These are phyloP conservation scores for Squalus acanthias DNA, from an alignment of 2,797 vertebrate species.

Conservation along the genomic window DNA sequence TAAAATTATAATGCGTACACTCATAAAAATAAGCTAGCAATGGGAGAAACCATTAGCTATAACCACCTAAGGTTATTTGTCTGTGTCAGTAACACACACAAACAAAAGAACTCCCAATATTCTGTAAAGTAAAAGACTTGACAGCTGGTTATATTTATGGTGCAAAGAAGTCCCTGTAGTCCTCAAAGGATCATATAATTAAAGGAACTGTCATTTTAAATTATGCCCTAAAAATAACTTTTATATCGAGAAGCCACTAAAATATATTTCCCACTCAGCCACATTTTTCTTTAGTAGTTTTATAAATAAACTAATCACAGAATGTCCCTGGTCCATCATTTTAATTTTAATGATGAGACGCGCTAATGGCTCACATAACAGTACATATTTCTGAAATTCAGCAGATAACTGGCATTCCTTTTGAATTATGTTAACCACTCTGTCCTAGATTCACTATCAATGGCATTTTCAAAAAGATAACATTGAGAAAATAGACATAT, in stretches of 20 bases:
- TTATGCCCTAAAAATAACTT: background rate
- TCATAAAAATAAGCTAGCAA: background rate
- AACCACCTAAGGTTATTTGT: background rate
- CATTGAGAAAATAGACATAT: background rate
- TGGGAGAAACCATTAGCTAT: background rate
- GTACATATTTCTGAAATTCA: background rate
- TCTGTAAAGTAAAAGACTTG: background rate
- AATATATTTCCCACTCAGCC: background rate
- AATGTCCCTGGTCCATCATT: background rate
- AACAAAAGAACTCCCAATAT: background rate
- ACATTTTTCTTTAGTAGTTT: background rate
- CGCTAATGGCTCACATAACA: background rate
- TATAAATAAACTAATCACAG: background rate
- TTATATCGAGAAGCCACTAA: background rate
- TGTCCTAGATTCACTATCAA: background rate
- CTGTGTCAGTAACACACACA: background rate
- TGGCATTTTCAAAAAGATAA: background rate
- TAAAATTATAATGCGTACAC: background rate
- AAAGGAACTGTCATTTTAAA: background rate
- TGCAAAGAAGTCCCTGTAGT: background rate
- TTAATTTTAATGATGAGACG: background rate
- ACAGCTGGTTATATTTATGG: background rate
- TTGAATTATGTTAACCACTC: background rate
- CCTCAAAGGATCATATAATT: background rate
- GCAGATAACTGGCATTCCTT: background rate